Conservation (phyloP, 2,113 vertebrate genomes). For the Chamaetylas fuelleborni region DNA sequence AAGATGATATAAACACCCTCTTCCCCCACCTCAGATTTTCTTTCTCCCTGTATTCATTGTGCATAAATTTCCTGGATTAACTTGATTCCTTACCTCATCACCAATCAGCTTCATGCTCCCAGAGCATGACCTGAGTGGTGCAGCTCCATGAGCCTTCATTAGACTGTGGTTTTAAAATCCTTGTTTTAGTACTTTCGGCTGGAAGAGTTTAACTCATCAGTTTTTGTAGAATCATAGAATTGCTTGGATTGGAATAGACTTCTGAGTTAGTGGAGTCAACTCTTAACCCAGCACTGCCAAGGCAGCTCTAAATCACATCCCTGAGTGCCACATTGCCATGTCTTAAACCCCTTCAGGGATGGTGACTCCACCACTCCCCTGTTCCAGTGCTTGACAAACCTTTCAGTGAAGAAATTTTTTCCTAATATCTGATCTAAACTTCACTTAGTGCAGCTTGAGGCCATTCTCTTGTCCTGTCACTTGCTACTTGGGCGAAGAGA, state of each 20-base stretch:
- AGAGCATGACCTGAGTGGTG: not conserved
- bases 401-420: not conserved
- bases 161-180: not conserved
- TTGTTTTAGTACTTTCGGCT: not conserved
- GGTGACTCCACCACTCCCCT: not conserved
- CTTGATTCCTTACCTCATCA: not conserved
- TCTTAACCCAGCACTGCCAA: not conserved
- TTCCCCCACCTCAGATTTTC: not conserved
- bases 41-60: not conserved
- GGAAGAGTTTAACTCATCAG: not conserved
- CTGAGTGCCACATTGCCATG: not conserved
- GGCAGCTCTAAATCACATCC: not conserved
- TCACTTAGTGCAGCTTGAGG: not conserved
- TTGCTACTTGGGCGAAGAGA: not conserved
- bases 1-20: not conserved
- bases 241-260: not conserved
- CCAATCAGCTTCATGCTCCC: not conserved
- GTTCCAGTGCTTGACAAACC: not conserved
- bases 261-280: not conserved
- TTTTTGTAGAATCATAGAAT: not conserved
- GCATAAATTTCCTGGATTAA: not conserved
- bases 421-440: not conserved
- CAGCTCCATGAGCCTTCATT: fast-evolving
- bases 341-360: too few species aligned
- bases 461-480: not conserved